These are phyloP conservation scores for Eristalinus aeneus DNA, from an alignment of 2,888 invertebrate genomes.

Conservation along the genomic window DNA sequence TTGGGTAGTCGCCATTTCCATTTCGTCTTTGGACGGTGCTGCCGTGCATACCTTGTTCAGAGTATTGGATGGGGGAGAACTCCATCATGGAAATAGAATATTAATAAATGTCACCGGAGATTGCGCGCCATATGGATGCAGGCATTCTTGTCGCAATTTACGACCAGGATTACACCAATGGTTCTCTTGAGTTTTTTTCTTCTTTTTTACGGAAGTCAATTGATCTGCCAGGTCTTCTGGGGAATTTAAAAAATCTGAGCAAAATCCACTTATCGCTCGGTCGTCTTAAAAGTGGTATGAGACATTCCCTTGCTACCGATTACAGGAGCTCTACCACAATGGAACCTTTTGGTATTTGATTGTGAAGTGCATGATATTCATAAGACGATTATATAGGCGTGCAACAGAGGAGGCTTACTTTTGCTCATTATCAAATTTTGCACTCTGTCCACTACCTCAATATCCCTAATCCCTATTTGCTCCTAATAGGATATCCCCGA, in stretches of 20 bases:
- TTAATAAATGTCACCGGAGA: constrained; percentile 43
- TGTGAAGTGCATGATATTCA: constrained; percentile 43
- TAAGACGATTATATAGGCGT: constrained; percentile 66
- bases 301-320: constrained; percentile 42
- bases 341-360: constrained; percentile 7
- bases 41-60: background rate
- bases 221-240: constrained; percentile 10
- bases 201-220: constrained; percentile 43
- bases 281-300: background rate
- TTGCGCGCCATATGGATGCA: constrained; percentile 59
- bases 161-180: constrained; percentile 37
- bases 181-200: background rate
- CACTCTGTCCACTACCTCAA: constrained; percentile 16
- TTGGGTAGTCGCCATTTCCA: constrained; percentile 6
- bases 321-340: constrained; percentile 29
- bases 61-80: background rate
- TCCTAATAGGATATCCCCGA: constrained; percentile 50
- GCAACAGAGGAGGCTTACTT: constrained; percentile 54
- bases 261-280: constrained; percentile 13
- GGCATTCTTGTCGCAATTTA: constrained; percentile 44
- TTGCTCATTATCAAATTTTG: constrained; percentile 55
- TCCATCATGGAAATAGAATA: constrained; percentile 41
- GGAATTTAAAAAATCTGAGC: constrained; percentile 23
- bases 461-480: constrained; percentile 58
- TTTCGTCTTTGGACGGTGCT: background rate